Percentiles rank a stretch among this genome's conserved stretches.
Conservation (phyloP, 2,797 vertebrate species). For the Liasis olivaceus region DNA sequence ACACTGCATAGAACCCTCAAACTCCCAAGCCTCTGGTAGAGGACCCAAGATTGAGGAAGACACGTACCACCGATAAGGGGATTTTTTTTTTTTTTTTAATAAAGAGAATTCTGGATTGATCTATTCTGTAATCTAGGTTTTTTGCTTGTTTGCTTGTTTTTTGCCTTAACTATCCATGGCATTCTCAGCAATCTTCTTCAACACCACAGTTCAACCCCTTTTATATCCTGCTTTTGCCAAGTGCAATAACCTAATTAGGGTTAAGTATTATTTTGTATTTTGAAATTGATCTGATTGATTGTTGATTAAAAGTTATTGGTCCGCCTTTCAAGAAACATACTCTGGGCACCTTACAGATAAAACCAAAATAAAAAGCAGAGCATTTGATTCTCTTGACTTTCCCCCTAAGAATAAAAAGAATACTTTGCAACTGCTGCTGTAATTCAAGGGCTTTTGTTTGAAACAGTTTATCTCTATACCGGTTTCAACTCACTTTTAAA, state of each 20-base stretch:
- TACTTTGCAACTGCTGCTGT: background rate
- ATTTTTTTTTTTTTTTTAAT: no score
- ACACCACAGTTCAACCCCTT: background rate
- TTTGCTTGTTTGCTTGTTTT: no score
- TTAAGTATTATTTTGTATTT: background rate
- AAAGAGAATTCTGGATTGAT: no score
- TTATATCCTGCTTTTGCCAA: background rate
- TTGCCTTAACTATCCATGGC: background rate
- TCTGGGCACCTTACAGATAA: background rate
- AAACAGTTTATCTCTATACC: no score
- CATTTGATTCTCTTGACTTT: background rate
- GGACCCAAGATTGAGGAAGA: no score
- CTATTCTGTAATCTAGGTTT: no score
- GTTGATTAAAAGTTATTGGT: background rate
- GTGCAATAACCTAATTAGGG: background rate
- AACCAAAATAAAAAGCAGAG: background rate
- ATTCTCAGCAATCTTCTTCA: background rate
- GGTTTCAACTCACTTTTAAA: background rate
- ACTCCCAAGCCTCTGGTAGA: no score
- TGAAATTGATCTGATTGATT: background rate
- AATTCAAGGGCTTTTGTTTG: background rate
- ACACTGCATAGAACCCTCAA: no score
- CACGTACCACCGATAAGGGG: no score
- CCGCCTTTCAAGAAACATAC: background rate
- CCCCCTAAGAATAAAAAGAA: background rate